phyloP scores from a whole-genome alignment of 2,113 vertebrate genomes.

The mouse (Mus musculus) region GRCm39 chr4:129617501-129618000 shows the following conservation, averaged over 20 bases:
- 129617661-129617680: background rate
- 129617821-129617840: background rate
- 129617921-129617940: too few relatives aligned
- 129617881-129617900: background rate
- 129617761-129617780: background rate
- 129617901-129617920: background rate
- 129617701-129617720: background rate
- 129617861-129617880: background rate
- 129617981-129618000: too few relatives aligned
- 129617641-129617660: background rate
- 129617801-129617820: background rate
- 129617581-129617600: constrained; percentile 26
- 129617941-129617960: too few relatives aligned
- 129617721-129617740: background rate
- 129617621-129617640: background rate
- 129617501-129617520: background rate
- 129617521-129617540: background rate
- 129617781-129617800: background rate
- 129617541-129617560: background rate
- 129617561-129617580: background rate
- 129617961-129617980: too few relatives aligned
- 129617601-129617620: background rate
- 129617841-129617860: background rate
- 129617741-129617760: background rate
- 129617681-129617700: background rate